Conservation (phyloP, 30 jellyfish, hydroid and myxozoan species). For the Sanderia malayensis region DNA sequence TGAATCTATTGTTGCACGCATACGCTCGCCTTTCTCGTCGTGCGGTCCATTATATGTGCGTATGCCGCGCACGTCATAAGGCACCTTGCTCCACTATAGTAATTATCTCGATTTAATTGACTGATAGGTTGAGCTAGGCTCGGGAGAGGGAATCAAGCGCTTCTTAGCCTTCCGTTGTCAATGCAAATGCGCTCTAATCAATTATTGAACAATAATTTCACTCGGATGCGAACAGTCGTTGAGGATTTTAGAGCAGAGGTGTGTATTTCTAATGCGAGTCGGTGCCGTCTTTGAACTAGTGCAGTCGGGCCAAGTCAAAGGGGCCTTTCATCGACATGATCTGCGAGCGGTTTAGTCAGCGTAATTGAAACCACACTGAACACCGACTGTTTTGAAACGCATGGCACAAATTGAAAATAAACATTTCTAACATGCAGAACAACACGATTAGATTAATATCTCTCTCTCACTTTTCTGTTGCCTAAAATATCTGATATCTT, state of each 20-base stretch:
- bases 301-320: constrained; percentile 48
- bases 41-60: too few species aligned
- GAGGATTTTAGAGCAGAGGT: constrained; percentile 31
- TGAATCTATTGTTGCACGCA: too few species aligned
- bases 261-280: constrained; percentile 41
- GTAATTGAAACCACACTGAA: constrained; percentile 32
- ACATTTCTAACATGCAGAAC: background rate
- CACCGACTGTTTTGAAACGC: background rate
- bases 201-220: constrained; percentile 24
- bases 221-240: constrained; percentile 43
- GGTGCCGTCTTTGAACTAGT: constrained; percentile 49
- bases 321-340: constrained; percentile 24
- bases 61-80: too few species aligned
- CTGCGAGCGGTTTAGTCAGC: constrained; percentile 40
- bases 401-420: constrained; percentile 7
- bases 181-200: constrained; percentile 15
- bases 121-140: too few species aligned
- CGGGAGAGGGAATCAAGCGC: too few species aligned
- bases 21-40: too few species aligned
- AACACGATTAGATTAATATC: too few species aligned
- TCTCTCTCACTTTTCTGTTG: too few species aligned
- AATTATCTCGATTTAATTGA: too few species aligned
- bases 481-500: too few species aligned
- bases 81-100: too few species aligned
- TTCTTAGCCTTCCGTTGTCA: background rate